Conservation (phyloP, 1,140 invertebrate species). For the Gonatopus flavifemur region DNA sequence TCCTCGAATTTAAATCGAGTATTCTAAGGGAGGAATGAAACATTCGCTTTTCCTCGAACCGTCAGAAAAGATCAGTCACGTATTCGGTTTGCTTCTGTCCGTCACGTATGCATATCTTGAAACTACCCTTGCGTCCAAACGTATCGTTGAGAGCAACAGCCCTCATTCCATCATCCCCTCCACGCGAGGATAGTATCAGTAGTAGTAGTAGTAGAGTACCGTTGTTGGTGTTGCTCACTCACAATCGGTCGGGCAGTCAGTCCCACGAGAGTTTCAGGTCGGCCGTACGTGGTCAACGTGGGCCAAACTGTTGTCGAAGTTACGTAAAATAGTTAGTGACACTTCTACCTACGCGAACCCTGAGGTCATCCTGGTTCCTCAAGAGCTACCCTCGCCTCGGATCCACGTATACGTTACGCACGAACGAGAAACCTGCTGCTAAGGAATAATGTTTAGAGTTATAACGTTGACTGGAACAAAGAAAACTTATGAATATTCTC, state of each 20-base stretch:
- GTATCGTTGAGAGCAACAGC: conserved; percentile 24
- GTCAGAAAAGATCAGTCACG: too few species aligned
- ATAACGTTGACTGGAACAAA: conserved; percentile 2
- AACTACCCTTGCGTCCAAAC: conserved; percentile 43
- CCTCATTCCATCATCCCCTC: background rate
- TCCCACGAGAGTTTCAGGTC: conserved; percentile 51
- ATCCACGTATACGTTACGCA: background rate
- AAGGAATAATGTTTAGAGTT: conserved; percentile 27
- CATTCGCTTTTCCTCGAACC: too few species aligned
- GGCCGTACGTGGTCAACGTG: conserved; percentile 59
- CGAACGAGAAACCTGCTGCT: conserved; percentile 27
- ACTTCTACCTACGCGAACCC: conserved; percentile 46
- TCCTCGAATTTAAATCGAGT: too few species aligned
- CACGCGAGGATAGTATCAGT: too few species aligned
- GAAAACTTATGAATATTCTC: conserved; percentile 3
- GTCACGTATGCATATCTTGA: conserved; percentile 61
- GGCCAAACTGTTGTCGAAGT: conserved; percentile 59
- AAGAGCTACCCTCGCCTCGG: conserved; percentile 4
- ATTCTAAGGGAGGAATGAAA: too few species aligned
- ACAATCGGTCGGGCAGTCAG: conserved; percentile 17
- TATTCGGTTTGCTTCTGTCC: conserved; percentile 42
- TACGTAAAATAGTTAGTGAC: conserved; percentile 62
- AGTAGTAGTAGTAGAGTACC: too few species aligned
- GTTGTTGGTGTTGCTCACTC: conserved; percentile 7
- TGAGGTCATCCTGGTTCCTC: conserved; percentile 10